These are phyloP conservation scores for Tenodera sinensis DNA, from an alignment of 2,888 invertebrate species.

Conservation along the genomic window DNA sequence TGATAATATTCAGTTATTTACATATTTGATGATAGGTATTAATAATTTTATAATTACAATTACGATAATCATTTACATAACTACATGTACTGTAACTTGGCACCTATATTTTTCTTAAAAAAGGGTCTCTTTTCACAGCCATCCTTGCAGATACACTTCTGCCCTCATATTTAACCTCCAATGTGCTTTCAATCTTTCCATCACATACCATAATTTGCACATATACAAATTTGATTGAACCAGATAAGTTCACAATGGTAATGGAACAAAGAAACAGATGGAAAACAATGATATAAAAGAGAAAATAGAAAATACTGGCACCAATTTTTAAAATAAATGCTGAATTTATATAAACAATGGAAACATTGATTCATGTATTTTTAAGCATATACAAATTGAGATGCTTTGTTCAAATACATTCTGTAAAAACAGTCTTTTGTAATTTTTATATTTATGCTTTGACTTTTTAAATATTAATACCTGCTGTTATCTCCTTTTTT, in stretches of 20 bases:
- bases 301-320: not conserved
- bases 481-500: too few species aligned
- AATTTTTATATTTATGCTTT: too few species aligned
- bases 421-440: too few species aligned
- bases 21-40: constrained; percentile 2
- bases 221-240: not conserved
- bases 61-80: not conserved
- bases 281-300: not conserved
- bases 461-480: too few species aligned
- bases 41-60: not conserved
- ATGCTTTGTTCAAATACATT: too few species aligned
- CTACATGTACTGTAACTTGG: constrained; percentile 21
- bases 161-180: constrained; percentile 7
- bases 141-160: constrained; percentile 39
- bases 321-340: not conserved
- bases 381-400: too few species aligned
- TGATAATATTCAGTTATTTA: constrained; percentile 16
- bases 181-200: constrained; percentile 10
- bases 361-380: not conserved
- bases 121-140: constrained; percentile 46
- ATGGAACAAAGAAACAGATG: not conserved
- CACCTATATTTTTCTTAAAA: constrained; percentile 26
- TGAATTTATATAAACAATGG: not conserved
- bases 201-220: not conserved
- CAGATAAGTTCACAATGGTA: not conserved